These are phyloP conservation scores for Temnopleurus reevesii DNA, from an alignment of 53 echinoderm and acorn worm genomes.

Conservation along the genomic window DNA sequence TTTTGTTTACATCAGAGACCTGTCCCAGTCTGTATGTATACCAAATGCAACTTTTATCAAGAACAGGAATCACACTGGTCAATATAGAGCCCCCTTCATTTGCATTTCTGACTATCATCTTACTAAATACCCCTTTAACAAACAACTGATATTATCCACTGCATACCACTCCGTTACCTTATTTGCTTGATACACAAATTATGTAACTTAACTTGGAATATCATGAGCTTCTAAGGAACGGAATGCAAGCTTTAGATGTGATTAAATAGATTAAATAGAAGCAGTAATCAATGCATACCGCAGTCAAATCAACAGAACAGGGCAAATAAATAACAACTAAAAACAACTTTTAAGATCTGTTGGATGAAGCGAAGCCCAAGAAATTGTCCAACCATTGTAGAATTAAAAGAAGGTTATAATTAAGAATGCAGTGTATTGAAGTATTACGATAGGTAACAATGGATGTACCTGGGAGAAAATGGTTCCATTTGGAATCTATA, in stretches of 20 bases:
- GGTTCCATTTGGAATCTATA: too few species aligned
- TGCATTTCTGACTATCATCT: not conserved
- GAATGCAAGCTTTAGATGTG: not conserved
- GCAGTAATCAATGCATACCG: not conserved
- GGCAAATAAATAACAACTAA: not conserved
- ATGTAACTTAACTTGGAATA: slow-evolving; percentile 29
- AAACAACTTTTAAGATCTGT: too few species aligned
- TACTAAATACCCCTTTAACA: not conserved
- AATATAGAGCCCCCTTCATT: slow-evolving; percentile 10
- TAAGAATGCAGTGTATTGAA: too few species aligned
- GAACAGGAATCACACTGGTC: slow-evolving; percentile 1
- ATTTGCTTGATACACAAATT: slow-evolving; percentile 27
- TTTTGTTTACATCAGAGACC: slow-evolving; percentile 2
- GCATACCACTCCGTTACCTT: not conserved
- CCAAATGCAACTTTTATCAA: not conserved
- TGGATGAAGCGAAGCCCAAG: too few species aligned
- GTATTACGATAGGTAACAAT: too few species aligned
- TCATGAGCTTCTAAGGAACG: slow-evolving; percentile 11
- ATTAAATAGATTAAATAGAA: not conserved
- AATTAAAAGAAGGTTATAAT: too few species aligned
- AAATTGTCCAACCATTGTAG: too few species aligned
- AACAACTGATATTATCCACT: slow-evolving; percentile 14
- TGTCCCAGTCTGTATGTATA: not conserved
- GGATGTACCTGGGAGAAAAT: too few species aligned
- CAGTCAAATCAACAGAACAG: not conserved